These are phyloP conservation scores for Panorpa germanica DNA, from an alignment of 2,888 invertebrate genomes.

Conservation along the genomic window DNA sequence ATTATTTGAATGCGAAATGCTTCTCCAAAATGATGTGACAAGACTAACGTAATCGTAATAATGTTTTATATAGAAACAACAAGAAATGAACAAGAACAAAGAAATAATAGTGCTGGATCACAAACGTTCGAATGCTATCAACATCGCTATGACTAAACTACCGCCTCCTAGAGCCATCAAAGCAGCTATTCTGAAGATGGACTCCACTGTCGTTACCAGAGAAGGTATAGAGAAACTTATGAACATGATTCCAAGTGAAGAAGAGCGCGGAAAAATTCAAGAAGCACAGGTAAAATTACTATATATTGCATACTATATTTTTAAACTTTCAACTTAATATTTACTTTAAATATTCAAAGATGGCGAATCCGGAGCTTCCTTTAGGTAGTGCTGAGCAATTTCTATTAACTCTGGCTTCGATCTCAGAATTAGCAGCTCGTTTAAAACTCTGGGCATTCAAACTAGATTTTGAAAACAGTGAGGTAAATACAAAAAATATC, in stretches of 20 bases:
- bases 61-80: slow-evolving; percentile 43
- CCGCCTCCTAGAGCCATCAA: slow-evolving; percentile 96
- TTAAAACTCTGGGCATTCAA: slow-evolving; percentile 97
- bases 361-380: slow-evolving; percentile 24
- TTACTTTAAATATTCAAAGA: too few relatives aligned
- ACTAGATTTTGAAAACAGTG: slow-evolving; percentile 91
- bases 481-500: slow-evolving; percentile 32
- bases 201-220: slow-evolving; percentile 90
- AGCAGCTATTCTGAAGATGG: slow-evolving; percentile 98
- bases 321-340: neutral
- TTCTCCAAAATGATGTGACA: too few relatives aligned
- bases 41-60: slow-evolving; percentile 1
- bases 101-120: slow-evolving; percentile 89
- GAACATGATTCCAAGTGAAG: slow-evolving; percentile 93
- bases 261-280: slow-evolving; percentile 88
- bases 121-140: slow-evolving; percentile 96
- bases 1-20: neutral
- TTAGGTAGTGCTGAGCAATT: slow-evolving; percentile 94
- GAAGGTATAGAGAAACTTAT: slow-evolving; percentile 97
- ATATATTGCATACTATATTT: neutral
- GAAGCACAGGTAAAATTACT: slow-evolving; percentile 54
- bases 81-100: slow-evolving; percentile 69
- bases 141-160: slow-evolving; percentile 97
- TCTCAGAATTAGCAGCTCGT: slow-evolving; percentile 84
- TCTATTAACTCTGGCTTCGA: slow-evolving; percentile 86